Base-by-base conservation (phyloP, 2,888 invertebrate species). In the Hybos culiciformis region DNA sequence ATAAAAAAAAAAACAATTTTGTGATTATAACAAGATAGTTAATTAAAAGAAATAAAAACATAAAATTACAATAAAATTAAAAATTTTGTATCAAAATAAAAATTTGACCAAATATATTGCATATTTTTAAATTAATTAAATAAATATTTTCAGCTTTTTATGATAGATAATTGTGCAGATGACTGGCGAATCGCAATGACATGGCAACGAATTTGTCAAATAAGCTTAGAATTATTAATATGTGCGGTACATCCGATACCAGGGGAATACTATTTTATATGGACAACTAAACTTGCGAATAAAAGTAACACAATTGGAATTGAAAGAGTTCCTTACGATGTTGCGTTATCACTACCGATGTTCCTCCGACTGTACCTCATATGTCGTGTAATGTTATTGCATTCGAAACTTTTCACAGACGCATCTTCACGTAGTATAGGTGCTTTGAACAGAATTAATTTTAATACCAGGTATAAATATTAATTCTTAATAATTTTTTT, bases 101-200 rank as follows among this genome's bases (percentile, higher is more conserved):
- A n/a, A n/a, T 53, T 55, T 55, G 54, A 54, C 55, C 53, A 56
- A 55, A 51, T 39, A 15, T 37, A 14, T 11, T 37, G 6, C 45
- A 48, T 43, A 46, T 48, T 50, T 29, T 14, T 29, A 21, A 24
- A 29, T 26, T 15, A 15, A 17, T 14, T 39, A 23, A 12, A 23
- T 39, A 24, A 17, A 39, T 23, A 21, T 39, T 29, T 14, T 24
- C 42, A 98, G 96, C 80, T 98, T 72, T 98, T 97, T 77, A 96
- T 97, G 87, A 94, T 97, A 73, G 97, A 98, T 78, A 99, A 98
- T 77, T 96, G 96, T 73, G 94, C 97, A 53, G 98, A 99, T 69
- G 98, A 98, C 74, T 99, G 98, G 98, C 79, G 97, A 65, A 98
- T 99, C 71, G 97, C 97, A 60, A 93, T 98, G 86, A 97, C 96